Evolutionary conservation across 2,113 vertebrate genomes (phyloP).

Genomic region (Sclerurus mexicanus): DNA sequence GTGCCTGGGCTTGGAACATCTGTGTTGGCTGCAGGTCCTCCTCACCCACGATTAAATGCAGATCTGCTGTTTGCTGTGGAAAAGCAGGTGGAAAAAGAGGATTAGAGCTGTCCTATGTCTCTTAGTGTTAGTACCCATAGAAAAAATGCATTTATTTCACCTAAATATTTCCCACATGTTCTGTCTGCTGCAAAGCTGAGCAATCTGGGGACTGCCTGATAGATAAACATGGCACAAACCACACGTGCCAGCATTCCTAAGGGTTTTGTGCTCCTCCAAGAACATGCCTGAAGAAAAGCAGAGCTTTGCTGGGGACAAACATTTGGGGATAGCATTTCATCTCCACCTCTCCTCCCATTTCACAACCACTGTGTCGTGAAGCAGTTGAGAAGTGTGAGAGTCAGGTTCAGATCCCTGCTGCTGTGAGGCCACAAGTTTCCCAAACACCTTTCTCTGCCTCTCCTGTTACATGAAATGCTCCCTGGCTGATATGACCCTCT

Average conservation of each 20-base stretch:
- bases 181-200: background rate
- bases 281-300: background rate
- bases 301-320: background rate
- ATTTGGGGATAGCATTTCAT: background rate
- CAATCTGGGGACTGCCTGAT: fast-evolving
- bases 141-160: background rate
- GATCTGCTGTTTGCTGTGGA: background rate
- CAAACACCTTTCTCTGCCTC: background rate
- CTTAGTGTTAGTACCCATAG: no score
- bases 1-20: background rate
- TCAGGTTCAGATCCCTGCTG: fast-evolving
- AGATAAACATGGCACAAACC: background rate
- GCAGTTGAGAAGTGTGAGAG: background rate
- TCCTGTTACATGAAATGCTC: background rate
- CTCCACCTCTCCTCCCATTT: background rate
- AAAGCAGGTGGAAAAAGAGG: background rate
- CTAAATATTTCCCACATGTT: background rate
- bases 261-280: background rate
- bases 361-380: fast-evolving
- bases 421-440: background rate
- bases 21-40: fast-evolving
- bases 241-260: background rate
- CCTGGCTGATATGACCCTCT: background rate
- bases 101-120: background rate
- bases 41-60: background rate